Base-by-base conservation (phyloP, 2,888 invertebrate genomes). In the Hofmannophila pseudospretella region DNA sequence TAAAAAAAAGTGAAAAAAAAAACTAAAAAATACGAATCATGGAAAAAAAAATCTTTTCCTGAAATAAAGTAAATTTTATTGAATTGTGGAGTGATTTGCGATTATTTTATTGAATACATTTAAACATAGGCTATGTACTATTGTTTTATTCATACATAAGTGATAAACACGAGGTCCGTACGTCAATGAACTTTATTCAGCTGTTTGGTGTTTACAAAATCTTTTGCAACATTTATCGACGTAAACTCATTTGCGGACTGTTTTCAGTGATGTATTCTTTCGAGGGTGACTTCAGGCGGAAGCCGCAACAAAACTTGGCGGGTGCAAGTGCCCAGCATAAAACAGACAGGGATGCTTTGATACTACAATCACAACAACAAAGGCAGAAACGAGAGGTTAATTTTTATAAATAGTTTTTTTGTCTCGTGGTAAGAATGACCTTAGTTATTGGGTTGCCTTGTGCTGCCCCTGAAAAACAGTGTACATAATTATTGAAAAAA, bases 241-340 rank as follows among this genome's bases (percentile, higher is more conserved):
- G 25, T n/a, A n/a, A 12, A 25, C 10, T 19, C 1, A 33, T 25
- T 2, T 10, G 16, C 32, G 12, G 36, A 32, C 38, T 42, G 26
- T 44, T 69, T 69, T 42, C 45, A 76, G 74, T 47, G 42, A 90
- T 90, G 91, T 90, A 90, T 75, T 90, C 94, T 62, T 98, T 98
- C 71, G 97, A 98, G 74, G 98, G 98, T 38, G 94, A 97, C 70
- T 95, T 93, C 70, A 91, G 94, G 62, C 90, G 94, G 33, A 93
- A 91, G 73, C 98, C 97, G 5, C 91, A 93, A 61, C 97, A 97
- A 80, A 96, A 94, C 76, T 88, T 97, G 51, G 93, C 96, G 42
- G 97, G 97, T 41, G 93, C 93, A n/a, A 95, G 95, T 63, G 89
- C 88, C 38, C 89, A 91, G 47, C 90, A 93, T 45, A 92, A 87